phyloP scores from a whole-genome alignment of 1,140 invertebrate species.

The Leptinotarsa lineolata region DNA sequence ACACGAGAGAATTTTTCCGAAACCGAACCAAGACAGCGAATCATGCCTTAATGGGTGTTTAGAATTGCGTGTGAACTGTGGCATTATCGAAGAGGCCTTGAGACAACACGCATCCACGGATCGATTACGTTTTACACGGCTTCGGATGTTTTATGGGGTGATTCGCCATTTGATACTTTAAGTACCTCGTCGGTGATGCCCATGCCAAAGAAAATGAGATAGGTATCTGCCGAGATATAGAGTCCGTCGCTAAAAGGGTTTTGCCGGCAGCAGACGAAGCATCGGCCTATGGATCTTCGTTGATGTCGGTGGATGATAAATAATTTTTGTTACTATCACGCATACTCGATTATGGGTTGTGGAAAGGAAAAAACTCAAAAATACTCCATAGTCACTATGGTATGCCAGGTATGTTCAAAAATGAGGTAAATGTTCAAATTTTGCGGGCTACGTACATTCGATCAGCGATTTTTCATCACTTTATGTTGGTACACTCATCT shows the following conservation, averaged over 20 bases:
- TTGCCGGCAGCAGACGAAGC: background rate
- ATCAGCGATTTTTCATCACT: too few species aligned
- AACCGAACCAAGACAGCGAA: constrained; percentile 4
- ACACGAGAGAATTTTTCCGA: constrained; percentile 11
- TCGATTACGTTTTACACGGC: constrained; percentile 9
- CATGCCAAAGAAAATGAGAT: background rate
- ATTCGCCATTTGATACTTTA: constrained; percentile 30
- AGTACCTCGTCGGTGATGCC: constrained; percentile 23
- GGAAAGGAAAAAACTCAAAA: too few species aligned
- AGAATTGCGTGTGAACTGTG: constrained; percentile 20
- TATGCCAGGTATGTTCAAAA: too few species aligned
- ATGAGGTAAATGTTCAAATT: too few species aligned
- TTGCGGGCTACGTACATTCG: too few species aligned
- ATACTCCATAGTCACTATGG: too few species aligned
- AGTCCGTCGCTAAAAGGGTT: background rate
- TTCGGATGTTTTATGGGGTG: constrained; percentile 13
- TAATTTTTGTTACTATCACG: too few species aligned
- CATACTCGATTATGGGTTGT: too few species aligned
- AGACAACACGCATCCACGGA: constrained; percentile 2
- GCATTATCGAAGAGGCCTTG: constrained; percentile 14
- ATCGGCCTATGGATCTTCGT: too few species aligned
- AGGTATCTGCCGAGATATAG: background rate
- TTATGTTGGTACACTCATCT: too few species aligned
- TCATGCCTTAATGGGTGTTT: constrained; percentile 28
- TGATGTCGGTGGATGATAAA: too few species aligned